Conservation (phyloP, 92 coral and sea anemone genomes). For the Metridium senile region DNA sequence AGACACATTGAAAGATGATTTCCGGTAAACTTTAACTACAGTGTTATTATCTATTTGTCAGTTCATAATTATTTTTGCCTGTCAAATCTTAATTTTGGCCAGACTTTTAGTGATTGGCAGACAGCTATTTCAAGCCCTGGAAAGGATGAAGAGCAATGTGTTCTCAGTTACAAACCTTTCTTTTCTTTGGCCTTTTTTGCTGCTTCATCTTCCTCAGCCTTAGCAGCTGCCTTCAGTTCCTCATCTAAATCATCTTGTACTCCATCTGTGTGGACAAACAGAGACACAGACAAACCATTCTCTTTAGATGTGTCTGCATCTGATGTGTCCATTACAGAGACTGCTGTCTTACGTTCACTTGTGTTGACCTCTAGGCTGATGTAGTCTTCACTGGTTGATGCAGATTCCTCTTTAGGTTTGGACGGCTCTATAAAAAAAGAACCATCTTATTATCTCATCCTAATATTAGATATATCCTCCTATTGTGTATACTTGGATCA, state of each 20-base stretch:
- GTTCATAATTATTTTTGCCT: no score
- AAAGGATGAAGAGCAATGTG: no score
- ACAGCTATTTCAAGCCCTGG: no score
- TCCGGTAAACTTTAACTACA: no score
- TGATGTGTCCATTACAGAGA: slow-evolving; percentile 57
- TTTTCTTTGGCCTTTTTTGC: slow-evolving; percentile 53
- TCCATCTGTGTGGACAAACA: slow-evolving; percentile 96
- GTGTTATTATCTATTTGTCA: no score
- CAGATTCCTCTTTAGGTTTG: slow-evolving; percentile 28
- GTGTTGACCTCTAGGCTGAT: slow-evolving; percentile 43
- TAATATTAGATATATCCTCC: no score
- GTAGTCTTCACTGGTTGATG: slow-evolving; percentile 42
- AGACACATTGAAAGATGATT: no score
- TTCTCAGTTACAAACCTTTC: slow-evolving; percentile 38
- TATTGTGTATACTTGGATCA: no score
- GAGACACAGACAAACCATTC: slow-evolving; percentile 85
- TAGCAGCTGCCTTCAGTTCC: slow-evolving; percentile 82
- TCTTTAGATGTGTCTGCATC: slow-evolving; percentile 78
- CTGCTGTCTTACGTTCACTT: slow-evolving; percentile 27
- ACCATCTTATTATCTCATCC: not conserved
- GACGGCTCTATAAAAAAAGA: slow-evolving; percentile 6
- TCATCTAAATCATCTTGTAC: slow-evolving; percentile 97
- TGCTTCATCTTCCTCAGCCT: slow-evolving; percentile 49
- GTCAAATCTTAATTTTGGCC: no score
- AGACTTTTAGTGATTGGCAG: no score